Conservation (phyloP, 2,888 invertebrate genomes). For the Aricia artaxerxes region DNA sequence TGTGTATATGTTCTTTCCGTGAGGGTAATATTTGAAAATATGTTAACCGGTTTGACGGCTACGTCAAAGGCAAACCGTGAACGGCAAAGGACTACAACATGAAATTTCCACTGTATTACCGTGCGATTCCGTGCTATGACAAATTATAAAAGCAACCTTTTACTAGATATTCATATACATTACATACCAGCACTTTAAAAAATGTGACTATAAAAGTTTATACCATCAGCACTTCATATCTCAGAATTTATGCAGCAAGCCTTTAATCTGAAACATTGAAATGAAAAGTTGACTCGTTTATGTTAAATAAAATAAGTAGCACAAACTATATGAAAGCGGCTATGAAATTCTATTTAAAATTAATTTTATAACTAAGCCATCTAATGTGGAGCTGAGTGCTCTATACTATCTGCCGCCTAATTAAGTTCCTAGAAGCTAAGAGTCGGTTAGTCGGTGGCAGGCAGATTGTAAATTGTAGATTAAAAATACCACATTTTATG, state of each 20-base stretch:
- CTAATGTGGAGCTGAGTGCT: neutral
- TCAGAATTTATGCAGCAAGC: neutral
- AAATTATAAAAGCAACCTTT: neutral
- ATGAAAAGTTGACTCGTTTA: neutral
- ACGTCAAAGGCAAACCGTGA: too few relatives aligned
- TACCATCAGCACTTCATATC: neutral
- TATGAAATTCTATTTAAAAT: conserved; percentile 4
- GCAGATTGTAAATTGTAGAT: neutral
- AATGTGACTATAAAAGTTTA: neutral
- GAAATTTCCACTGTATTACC: neutral
- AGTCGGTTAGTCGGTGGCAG: neutral
- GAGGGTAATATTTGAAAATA: too few relatives aligned
- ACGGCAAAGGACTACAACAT: neutral
- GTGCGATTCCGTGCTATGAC: neutral
- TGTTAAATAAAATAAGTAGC: neutral
- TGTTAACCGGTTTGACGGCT: too few relatives aligned
- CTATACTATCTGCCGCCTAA: neutral
- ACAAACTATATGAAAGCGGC: neutral
- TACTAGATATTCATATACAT: neutral
- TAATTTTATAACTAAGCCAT: neutral
- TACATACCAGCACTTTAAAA: neutral
- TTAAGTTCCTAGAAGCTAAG: neutral
- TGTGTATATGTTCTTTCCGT: too few relatives aligned
- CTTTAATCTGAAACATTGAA: neutral
- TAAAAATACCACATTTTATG: neutral